phyloP scores from a whole-genome alignment of 2,113 vertebrate species.

The Crocuta crocuta region DNA sequence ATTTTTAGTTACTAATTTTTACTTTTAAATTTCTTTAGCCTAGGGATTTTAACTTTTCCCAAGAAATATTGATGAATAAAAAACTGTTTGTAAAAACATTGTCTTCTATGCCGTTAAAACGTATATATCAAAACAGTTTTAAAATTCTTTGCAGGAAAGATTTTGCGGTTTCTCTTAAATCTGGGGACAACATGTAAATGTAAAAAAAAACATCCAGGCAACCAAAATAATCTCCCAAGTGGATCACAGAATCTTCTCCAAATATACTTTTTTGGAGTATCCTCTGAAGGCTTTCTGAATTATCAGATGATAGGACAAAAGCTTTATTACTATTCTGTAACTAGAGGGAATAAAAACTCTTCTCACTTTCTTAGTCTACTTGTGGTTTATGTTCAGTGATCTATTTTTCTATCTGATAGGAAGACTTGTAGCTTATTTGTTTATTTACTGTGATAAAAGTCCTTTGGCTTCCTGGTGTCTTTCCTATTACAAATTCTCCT shows the following conservation, averaged over 20 bases:
- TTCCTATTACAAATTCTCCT: background rate
- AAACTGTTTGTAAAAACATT: background rate
- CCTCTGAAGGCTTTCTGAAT: background rate
- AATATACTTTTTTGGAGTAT: background rate
- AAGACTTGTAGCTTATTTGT: background rate
- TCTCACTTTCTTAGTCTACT: background rate
- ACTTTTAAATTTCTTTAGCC: background rate
- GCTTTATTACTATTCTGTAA: background rate
- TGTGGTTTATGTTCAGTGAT: background rate
- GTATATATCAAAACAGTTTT: background rate
- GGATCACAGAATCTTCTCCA: background rate
- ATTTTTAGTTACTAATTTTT: background rate
- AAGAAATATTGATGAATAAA: background rate
- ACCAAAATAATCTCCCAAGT: background rate
- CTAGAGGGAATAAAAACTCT: background rate
- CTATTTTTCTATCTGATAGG: background rate
- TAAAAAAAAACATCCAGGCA: background rate
- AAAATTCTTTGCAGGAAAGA: background rate
- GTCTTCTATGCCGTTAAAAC: background rate
- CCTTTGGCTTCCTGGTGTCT: background rate
- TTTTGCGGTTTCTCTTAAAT: background rate
- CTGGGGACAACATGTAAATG: background rate
- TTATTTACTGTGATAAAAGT: background rate
- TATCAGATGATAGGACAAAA: background rate
- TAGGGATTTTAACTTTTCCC: background rate